Conservation (phyloP, 2,113 vertebrate genomes). For the Perognathus longimembris region DNA sequence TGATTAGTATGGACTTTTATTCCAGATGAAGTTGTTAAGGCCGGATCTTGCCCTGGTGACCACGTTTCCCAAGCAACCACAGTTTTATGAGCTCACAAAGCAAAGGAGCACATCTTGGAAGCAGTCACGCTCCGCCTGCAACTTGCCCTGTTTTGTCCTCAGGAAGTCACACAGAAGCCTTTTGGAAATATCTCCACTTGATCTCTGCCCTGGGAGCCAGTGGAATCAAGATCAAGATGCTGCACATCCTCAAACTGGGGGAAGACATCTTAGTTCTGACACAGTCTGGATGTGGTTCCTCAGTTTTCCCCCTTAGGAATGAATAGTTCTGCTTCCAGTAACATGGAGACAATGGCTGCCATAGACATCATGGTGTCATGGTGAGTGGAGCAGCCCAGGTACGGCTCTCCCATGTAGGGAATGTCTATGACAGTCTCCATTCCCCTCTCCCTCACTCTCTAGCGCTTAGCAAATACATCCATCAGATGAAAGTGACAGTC, state of each 20-base stretch:
- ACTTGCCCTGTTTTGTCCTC: not conserved
- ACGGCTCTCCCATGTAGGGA: not conserved
- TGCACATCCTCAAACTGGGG: not conserved
- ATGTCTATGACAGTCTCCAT: not conserved
- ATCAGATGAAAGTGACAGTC: not conserved
- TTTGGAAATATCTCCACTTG: not conserved
- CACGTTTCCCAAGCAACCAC: not conserved
- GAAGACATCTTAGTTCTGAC: not conserved
- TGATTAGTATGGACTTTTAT: not conserved
- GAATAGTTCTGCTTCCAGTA: not conserved
- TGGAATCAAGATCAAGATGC: not conserved
- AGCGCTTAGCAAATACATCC: not conserved
- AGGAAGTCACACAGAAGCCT: not conserved
- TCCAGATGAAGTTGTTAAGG: not conserved
- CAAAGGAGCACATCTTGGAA: not conserved
- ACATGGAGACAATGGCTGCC: not conserved
- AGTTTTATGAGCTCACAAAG: not conserved
- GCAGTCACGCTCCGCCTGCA: not conserved
- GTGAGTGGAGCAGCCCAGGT: not conserved
- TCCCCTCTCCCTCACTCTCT: not conserved
- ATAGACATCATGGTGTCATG: not conserved
- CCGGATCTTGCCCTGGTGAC: not conserved
- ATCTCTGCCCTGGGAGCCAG: not conserved
- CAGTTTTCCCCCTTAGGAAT: not conserved
- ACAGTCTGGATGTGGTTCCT: not conserved